Evolutionary conservation across 2,797 vertebrate species (phyloP).

Genomic region (Rhabdophis nuchalis): DNA sequence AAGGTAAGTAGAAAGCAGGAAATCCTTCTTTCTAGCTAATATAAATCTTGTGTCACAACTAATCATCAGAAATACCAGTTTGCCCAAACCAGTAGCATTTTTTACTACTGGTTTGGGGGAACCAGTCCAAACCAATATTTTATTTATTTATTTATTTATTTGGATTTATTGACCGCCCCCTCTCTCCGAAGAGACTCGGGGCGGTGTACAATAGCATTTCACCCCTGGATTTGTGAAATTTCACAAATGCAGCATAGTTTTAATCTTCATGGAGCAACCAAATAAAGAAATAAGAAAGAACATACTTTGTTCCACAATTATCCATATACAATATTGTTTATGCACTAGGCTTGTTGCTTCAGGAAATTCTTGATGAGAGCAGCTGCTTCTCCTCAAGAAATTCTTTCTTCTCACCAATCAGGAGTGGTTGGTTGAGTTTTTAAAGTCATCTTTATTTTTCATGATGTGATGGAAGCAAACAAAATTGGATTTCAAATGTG

Average conservation of each 20-base stretch:
- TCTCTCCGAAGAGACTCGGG: too few relatives aligned
- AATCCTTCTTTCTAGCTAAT: too few relatives aligned
- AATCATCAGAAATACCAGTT: too few relatives aligned
- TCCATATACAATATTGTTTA: constrained; percentile 66
- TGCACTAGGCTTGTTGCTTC: constrained; percentile 63
- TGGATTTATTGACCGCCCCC: too few relatives aligned
- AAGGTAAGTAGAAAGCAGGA: too few relatives aligned
- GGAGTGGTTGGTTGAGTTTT: constrained; percentile 37
- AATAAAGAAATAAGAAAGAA: constrained; percentile 44
- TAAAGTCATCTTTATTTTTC: constrained; percentile 62
- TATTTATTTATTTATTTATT: too few relatives aligned
- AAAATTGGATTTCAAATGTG: constrained; percentile 69
- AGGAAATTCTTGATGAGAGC: constrained; percentile 66
- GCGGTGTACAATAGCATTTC: too few relatives aligned
- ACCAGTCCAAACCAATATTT: too few relatives aligned
- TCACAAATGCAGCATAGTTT: constrained; percentile 31
- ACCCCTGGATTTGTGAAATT: constrained; percentile 17
- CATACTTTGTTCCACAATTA: constrained; percentile 53
- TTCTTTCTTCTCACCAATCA: constrained; percentile 57
- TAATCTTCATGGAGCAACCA: constrained; percentile 58
- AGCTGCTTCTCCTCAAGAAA: constrained; percentile 47
- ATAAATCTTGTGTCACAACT: too few relatives aligned
- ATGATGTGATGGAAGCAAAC: constrained; percentile 59
- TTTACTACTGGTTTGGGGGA: too few relatives aligned
- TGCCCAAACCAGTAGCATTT: too few relatives aligned